Base-by-base conservation (phyloP, 92 coral and sea anemone species). In the Montipora capitata region DNA sequence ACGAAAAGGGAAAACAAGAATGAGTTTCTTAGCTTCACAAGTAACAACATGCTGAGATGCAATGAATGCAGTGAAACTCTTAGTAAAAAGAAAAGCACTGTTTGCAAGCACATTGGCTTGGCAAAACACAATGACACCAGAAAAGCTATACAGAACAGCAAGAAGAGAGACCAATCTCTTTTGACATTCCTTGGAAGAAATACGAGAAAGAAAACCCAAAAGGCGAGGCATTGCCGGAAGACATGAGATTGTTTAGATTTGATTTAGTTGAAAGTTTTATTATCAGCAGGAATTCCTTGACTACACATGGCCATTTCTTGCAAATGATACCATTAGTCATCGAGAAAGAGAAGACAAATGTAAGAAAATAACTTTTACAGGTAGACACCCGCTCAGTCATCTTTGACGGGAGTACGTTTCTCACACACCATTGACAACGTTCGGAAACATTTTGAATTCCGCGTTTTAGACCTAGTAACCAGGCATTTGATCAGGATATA, bases 171-270 rank as follows among this genome's bases (percentile, higher is more conserved):
- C 57, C 57, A 72, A 72, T 17, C 77, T 5, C 41, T 72, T 72
- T 39, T 72, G 54, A 39, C 40, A 39, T 72, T 72, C 12, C 57
- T 51, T 51, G 9, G 57, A 51, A 51, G 57, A 35, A 42, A 27
- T 27, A 27, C 2, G 35, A 27, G 35, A 27, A 27, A 27, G 35
- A 27, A 27, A 27, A 27, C 35, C 35, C 35, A 27, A 27, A 27
- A 27, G 35, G 35, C 35, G 35, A 27, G 35, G 35, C 35, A 27
- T 27, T 79, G 40, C 84, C 84, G 15, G 84, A 79, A 79, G 84
- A 79, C 56, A 79, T 79, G 84, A 79, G 83, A 56, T 72, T 78
- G 3, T 72, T 72, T 39, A 2, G 83, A 78, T 78, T 51, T 78
- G 83, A 78, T 61, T 76, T 79, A 40, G 84, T 79, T 15, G 68